Evolutionary conservation across 2,113 vertebrate species (phyloP).

Genomic region (Plecotus auritus): DNA sequence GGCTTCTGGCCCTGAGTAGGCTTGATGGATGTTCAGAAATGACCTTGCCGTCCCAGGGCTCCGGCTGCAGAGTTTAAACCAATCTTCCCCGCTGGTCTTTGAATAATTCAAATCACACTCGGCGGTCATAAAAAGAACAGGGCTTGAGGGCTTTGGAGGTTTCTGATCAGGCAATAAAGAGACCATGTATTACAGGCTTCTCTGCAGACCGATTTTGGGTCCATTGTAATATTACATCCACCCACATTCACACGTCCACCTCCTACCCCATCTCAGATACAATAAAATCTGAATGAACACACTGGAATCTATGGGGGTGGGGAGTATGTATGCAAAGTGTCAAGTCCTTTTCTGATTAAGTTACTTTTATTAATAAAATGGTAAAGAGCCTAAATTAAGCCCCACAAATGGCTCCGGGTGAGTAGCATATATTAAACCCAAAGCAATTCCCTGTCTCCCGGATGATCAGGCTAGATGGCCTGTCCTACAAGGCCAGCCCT

Average conservation of each 20-base stretch:
- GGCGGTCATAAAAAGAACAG: neutral
- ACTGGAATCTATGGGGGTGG: neutral
- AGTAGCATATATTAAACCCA: neutral
- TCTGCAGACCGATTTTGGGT: neutral
- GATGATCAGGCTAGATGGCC: neutral
- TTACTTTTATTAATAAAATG: neutral
- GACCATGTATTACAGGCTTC: neutral
- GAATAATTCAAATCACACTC: constrained; percentile 30
- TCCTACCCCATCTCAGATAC: neutral
- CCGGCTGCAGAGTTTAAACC: neutral
- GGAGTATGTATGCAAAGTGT: neutral
- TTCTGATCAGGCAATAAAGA: neutral
- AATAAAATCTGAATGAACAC: neutral
- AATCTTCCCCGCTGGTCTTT: neutral
- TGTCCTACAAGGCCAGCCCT: neutral
- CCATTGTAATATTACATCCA: neutral
- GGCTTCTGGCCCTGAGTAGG: neutral
- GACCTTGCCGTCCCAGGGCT: neutral
- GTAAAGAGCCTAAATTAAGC: neutral
- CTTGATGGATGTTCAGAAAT: neutral
- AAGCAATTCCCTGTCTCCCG: neutral
- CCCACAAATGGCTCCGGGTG: neutral
- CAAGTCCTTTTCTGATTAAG: neutral
- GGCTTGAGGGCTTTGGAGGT: neutral
- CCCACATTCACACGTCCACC: neutral